Base-by-base conservation (phyloP, 2,113 vertebrate genomes). In the Lepidothrix coronata region DNA sequence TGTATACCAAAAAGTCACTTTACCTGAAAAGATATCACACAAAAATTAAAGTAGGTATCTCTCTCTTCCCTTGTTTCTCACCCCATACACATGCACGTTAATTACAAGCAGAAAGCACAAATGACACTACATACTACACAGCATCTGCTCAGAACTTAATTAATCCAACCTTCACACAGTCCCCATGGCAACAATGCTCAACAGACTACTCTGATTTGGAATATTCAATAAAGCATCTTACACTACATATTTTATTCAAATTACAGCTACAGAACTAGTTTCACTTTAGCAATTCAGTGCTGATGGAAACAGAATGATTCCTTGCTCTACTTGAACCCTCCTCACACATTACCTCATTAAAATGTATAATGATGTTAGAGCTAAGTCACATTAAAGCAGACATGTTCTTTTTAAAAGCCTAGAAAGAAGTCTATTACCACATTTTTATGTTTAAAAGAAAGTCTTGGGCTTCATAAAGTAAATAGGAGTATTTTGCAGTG, bases 111-210 rank as follows among this genome's bases (percentile, higher is more conserved):
- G 97, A 96, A 97, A 94, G 75, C 54, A 87, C 78, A 97, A 97
- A 92, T 84, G 65, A 74, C 80, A 95, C 75, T 79, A 89, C 91
- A 94, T 73, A 95, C 89, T 97, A 91, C 91, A 91, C 70, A 96
- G 94, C 98, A 97, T 97, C 97, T 97, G 97, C 84, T 97, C 67
- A 33, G 80, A 58, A 67, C 91, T 97, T 98, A 98, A 98, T 98
- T 98, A 98, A 97, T 97, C 92, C 96, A 98, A 81, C 80, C 79
- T 74, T 96, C 90, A 44, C 1, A 1, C 5, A 0, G 81, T 98
- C 63, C 85, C 97, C 94, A 98, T 97, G 91, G 97, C 95, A 98
- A 98, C 97, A 0, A 57, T 86, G 65, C 88, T 97, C 93, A 95
- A 78, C 93, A 97, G 88, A 92, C 83, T 96, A 68, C 37, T 20